Percentiles rank a stretch among this genome's conserved stretches.
These are phyloP conservation scores for Champsocephalus esox DNA, from an alignment of 2,797 vertebrate genomes.

Conservation along the genomic window DNA sequence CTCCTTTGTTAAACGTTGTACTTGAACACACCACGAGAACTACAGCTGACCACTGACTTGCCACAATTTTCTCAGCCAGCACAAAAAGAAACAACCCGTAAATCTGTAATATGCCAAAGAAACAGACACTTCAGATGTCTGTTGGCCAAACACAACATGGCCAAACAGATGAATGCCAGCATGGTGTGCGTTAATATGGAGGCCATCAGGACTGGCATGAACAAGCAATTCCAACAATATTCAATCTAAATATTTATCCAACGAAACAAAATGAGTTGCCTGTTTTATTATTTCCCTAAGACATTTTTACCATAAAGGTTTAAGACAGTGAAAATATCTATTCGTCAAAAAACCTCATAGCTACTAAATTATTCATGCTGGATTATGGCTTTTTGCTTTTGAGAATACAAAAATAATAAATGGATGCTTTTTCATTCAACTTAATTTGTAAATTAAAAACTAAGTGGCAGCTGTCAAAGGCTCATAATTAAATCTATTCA, in stretches of 20 bases:
- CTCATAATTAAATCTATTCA: neutral
- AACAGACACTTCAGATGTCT: neutral
- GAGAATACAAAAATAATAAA: neutral
- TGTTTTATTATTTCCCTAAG: neutral
- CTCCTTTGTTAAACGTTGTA: neutral
- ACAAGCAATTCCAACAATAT: neutral
- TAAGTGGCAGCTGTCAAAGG: constrained; percentile 11
- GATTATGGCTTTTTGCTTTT: neutral
- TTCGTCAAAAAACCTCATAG: neutral
- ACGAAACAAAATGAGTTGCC: neutral
- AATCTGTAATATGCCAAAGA: neutral
- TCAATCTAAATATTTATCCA: neutral
- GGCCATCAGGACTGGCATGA: neutral
- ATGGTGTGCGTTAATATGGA: too few relatives aligned
- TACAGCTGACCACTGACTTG: neutral
- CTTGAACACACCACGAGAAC: neutral
- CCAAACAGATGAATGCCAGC: neutral
- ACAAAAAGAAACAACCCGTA: neutral
- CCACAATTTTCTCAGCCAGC: neutral
- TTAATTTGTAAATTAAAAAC: constrained; percentile 1
- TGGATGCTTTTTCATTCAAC: neutral
- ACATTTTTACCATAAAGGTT: neutral
- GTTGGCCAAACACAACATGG: neutral
- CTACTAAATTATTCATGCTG: neutral
- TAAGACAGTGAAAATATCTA: neutral